phyloP scores from a whole-genome alignment of 1,140 invertebrate species.

The Cyrtorhinus lividipennis region DNA sequence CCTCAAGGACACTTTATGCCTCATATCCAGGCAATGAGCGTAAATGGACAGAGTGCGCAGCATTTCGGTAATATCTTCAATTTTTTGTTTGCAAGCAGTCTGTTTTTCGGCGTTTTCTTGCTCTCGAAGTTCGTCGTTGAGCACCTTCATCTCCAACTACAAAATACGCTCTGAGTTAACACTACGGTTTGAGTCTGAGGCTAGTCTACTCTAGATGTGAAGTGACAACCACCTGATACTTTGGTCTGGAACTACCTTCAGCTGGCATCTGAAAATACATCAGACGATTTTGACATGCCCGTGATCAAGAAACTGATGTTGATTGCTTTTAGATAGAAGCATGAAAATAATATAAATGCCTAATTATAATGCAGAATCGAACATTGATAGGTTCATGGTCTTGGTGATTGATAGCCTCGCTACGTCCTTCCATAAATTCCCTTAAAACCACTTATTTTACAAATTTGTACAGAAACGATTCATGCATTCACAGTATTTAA shows the following conservation, averaged over 20 bases:
- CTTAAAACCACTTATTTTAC: no score
- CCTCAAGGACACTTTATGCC: not conserved
- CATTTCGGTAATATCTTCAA: not conserved
- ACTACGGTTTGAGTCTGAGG: not conserved
- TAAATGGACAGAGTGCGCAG: not conserved
- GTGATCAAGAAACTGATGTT: no score
- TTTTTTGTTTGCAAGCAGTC: not conserved
- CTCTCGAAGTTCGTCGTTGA: conserved; percentile 8
- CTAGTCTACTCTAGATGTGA: not conserved
- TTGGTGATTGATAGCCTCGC: no score
- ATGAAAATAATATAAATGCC: no score
- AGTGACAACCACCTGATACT: not conserved
- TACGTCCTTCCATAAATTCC: no score
- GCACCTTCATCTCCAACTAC: conserved; percentile 13
- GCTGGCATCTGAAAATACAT: not conserved
- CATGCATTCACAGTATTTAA: no score
- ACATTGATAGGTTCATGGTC: no score
- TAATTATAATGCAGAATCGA: no score
- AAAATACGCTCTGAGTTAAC: not conserved
- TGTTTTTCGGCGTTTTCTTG: conserved; percentile 9
- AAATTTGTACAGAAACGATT: no score
- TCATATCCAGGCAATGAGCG: not conserved
- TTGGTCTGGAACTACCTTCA: not conserved
- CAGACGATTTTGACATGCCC: not conserved
- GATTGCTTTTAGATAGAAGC: no score